Conservation (phyloP, 2,113 vertebrate species). For the Proteles cristata region DNA sequence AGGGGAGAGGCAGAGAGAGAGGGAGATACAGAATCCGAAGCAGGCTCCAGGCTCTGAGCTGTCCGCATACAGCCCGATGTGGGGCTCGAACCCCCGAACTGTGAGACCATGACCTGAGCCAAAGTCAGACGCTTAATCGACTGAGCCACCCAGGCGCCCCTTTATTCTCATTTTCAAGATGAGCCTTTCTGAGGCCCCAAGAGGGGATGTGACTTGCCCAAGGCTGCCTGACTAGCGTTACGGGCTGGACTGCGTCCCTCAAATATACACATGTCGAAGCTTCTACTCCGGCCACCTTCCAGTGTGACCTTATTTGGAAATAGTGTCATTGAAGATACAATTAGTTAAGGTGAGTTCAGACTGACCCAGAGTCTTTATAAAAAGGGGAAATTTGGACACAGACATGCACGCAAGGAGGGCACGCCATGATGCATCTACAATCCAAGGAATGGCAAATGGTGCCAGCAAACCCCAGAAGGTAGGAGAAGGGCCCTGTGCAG, state of each 20-base stretch:
- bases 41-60: too few species aligned
- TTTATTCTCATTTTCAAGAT: background rate
- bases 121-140: too few species aligned
- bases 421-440: accelerated
- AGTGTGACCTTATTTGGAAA: background rate
- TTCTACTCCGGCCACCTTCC: background rate
- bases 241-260: background rate
- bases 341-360: background rate
- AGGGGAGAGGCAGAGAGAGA: too few species aligned
- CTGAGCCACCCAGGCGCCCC: too few species aligned
- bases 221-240: background rate
- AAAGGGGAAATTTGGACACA: background rate
- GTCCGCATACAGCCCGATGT: too few species aligned
- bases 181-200: background rate
- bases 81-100: too few species aligned
- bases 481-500: too few species aligned
- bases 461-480: too few species aligned
- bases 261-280: background rate
- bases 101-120: too few species aligned
- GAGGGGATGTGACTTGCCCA: background rate
- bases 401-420: accelerated
- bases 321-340: background rate
- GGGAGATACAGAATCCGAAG: too few species aligned
- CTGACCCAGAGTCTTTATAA: background rate
- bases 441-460: accelerated